phyloP scores from a whole-genome alignment of 2,113 vertebrate genomes.

The Cromileptes altivelis region DNA sequence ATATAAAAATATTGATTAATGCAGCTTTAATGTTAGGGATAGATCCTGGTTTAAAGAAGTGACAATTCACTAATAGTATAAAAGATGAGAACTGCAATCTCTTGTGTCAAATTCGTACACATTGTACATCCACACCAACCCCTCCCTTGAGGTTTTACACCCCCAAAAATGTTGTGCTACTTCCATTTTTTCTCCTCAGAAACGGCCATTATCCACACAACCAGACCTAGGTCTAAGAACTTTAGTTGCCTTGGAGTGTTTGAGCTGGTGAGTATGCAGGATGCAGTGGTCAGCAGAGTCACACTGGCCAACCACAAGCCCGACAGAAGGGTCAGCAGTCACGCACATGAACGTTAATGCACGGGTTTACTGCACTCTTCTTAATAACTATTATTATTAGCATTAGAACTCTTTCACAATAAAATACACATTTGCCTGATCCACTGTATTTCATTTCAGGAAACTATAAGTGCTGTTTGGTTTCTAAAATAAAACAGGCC shows the following conservation, averaged over 20 bases:
- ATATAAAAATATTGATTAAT: too few species aligned
- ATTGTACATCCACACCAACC: neutral
- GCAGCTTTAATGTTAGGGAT: neutral
- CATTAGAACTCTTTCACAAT: neutral
- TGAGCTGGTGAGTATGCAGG: neutral
- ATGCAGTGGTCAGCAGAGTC: neutral
- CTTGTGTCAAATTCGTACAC: neutral
- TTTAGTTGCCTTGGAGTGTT: neutral
- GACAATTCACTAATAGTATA: neutral
- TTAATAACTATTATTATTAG: neutral
- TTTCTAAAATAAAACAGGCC: conserved; percentile 30
- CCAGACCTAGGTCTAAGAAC: too few species aligned
- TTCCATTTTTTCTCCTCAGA: neutral
- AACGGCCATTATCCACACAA: neutral
- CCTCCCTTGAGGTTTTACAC: neutral
- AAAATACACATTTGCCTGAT: neutral
- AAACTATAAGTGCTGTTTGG: neutral
- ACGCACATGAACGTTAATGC: neutral
- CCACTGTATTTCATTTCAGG: neutral
- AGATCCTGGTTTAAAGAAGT: neutral
- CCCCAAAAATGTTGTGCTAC: neutral
- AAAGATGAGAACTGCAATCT: neutral
- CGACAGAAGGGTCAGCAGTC: neutral
- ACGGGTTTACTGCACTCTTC: too few species aligned
- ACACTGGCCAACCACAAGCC: neutral